These are phyloP conservation scores for Zelostemma sp. DNA, from an alignment of 1,140 invertebrate species.

Conservation along the genomic window DNA sequence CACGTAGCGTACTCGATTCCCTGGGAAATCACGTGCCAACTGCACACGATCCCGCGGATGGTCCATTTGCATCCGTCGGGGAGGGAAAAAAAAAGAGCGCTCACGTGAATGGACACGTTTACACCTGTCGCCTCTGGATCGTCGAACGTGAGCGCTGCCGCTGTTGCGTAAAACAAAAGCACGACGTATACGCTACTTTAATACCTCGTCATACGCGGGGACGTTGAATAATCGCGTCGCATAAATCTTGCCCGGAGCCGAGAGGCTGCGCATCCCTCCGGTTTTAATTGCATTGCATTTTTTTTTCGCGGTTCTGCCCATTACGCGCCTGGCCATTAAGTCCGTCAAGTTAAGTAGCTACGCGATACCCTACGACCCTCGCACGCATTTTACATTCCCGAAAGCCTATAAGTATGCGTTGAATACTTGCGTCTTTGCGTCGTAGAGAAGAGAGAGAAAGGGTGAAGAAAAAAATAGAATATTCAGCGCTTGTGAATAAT, in stretches of 20 bases:
- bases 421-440: conserved; percentile 6
- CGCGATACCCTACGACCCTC: conserved; percentile 52
- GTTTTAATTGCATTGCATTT: conserved; percentile 52
- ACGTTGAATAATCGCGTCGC: conserved; percentile 50
- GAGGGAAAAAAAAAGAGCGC: neutral
- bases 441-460: conserved; percentile 5
- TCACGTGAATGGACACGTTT: conserved; percentile 22
- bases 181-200: conserved; percentile 16
- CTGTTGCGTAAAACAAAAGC: conserved; percentile 26
- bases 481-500: conserved; percentile 15
- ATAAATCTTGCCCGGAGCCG: conserved; percentile 49
- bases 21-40: conserved; percentile 22
- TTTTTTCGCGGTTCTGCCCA: conserved; percentile 52
- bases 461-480: neutral
- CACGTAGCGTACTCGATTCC: neutral
- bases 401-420: conserved; percentile 30
- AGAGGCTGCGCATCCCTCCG: conserved; percentile 34
- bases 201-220: conserved; percentile 22
- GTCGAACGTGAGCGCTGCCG: conserved; percentile 19
- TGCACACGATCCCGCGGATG: conserved; percentile 15
- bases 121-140: conserved; percentile 32
- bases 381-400: conserved; percentile 16
- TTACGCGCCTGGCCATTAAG: conserved; percentile 60
- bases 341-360: conserved; percentile 60
- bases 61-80: conserved; percentile 37